Conservation (phyloP, 2,797 vertebrate species). For the Schizopygopsis malacanthus region DNA sequence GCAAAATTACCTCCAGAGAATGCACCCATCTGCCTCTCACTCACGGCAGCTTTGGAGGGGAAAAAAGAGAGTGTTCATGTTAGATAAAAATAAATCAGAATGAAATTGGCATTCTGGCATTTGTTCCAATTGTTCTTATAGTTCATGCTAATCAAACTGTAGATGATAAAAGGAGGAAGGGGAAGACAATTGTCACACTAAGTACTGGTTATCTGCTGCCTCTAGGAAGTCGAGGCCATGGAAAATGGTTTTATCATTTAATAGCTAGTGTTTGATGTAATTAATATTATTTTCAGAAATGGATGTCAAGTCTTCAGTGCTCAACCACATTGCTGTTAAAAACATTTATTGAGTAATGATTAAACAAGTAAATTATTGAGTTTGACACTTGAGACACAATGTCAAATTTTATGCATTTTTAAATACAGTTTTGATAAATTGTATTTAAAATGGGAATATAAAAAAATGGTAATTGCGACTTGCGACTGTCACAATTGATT, state of each 20-base stretch:
- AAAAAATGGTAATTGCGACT: neutral
- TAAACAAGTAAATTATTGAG: neutral
- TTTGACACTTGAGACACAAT: neutral
- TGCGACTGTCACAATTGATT: neutral
- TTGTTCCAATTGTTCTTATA: neutral
- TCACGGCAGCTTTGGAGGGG: neutral
- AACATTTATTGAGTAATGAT: neutral
- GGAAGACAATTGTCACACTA: neutral
- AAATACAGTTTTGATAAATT: neutral
- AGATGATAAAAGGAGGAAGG: neutral
- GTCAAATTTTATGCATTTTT: neutral
- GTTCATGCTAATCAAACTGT: neutral
- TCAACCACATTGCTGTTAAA: neutral
- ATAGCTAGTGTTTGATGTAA: neutral
- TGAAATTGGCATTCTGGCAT: slow-evolving; percentile 13
- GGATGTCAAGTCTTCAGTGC: neutral
- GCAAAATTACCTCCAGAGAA: neutral
- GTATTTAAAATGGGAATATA: too few species aligned
- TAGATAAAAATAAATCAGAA: slow-evolving; percentile 28
- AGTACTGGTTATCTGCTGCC: neutral
- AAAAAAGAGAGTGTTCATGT: neutral
- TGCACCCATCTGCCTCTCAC: neutral
- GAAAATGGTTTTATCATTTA: neutral
- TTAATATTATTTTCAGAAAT: neutral
- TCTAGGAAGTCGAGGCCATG: neutral